Evolutionary conservation across 2,888 invertebrate genomes (phyloP).

Genomic region (Neelides folsomi): DNA sequence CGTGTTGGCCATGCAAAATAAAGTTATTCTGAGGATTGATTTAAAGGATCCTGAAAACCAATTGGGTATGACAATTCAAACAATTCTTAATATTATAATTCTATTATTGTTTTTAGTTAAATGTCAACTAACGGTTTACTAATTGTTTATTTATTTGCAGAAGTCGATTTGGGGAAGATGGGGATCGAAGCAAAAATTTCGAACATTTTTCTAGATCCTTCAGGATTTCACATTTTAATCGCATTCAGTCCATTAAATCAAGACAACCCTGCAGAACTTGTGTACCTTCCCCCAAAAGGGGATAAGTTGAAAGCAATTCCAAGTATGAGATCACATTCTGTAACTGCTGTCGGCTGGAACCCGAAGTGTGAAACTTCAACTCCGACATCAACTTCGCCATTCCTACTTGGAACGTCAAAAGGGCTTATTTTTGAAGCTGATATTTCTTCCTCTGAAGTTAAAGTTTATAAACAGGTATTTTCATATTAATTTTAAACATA

Average conservation of each 20-base stretch:
- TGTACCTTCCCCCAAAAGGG: constrained; percentile 64
- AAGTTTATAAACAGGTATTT: constrained; percentile 69
- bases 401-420: constrained; percentile 76
- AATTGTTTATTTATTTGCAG: constrained; percentile 6
- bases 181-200: constrained; percentile 48
- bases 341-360: constrained; percentile 87
- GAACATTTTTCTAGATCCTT: constrained; percentile 66
- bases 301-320: constrained; percentile 43
- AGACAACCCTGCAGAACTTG: constrained; percentile 52
- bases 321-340: constrained; percentile 56
- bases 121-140: no score
- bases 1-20: constrained; percentile 70
- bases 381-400: constrained; percentile 60
- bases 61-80: no score
- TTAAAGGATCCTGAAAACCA: constrained; percentile 58
- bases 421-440: constrained; percentile 85
- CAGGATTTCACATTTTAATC: constrained; percentile 71
- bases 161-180: constrained; percentile 45
- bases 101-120: no score
- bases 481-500: neutral
- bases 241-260: constrained; percentile 51
- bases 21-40: constrained; percentile 65
- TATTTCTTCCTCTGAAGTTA: constrained; percentile 64
- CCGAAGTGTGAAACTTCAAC: constrained; percentile 32
- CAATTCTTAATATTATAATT: no score